These are phyloP conservation scores for Ciona savignyi DNA, from an alignment of 23 tunicate species.

Conservation along the genomic window DNA sequence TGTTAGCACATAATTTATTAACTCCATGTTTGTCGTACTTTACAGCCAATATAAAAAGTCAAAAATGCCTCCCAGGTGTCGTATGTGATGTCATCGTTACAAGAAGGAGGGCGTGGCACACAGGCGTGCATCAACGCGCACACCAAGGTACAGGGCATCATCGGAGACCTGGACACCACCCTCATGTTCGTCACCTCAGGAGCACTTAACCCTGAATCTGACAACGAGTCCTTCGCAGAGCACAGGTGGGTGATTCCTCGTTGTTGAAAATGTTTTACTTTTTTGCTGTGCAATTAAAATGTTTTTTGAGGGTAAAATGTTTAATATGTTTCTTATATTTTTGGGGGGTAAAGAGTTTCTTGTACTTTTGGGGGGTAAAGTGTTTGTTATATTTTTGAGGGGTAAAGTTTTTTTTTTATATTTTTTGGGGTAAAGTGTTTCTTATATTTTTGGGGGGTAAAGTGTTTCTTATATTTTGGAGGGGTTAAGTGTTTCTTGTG, in stretches of 20 bases:
- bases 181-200: constrained; percentile 88
- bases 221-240: constrained; percentile 68
- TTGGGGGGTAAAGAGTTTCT: not conserved
- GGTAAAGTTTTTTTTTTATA: no score
- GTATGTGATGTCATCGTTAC: constrained; percentile 84
- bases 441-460: not conserved
- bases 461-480: no score
- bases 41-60: not conserved
- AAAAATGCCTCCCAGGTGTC: constrained; percentile 50
- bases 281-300: no score
- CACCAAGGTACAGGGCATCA: constrained; percentile 85
- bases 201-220: constrained; percentile 67
- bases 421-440: no score
- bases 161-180: constrained; percentile 88
- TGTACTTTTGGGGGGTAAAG: no score
- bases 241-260: no score
- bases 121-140: constrained; percentile 96
- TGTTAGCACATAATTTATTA: not conserved
- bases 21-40: not conserved
- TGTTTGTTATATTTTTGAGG: not conserved
- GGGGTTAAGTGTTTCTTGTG: no score
- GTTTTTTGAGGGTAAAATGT: no score
- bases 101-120: constrained; percentile 90
- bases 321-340: not conserved
- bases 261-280: no score